Conservation (phyloP, 2,888 invertebrate species). For the Calliopum simillimum region DNA sequence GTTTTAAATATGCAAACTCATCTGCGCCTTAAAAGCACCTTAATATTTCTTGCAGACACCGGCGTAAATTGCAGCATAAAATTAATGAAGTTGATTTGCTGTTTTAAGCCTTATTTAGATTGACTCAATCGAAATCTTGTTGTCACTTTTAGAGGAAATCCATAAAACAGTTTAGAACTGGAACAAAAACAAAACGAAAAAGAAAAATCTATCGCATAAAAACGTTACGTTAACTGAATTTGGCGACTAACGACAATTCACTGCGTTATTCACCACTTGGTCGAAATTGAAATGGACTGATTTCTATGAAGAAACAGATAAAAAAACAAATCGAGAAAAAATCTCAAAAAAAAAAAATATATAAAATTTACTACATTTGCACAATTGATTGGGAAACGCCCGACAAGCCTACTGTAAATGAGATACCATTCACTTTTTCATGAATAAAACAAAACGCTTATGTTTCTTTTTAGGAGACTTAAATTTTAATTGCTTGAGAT, state of each 20-base stretch:
- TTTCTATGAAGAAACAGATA: background rate
- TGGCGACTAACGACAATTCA: background rate
- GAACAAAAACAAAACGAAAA: background rate
- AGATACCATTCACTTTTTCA: constrained; percentile 19
- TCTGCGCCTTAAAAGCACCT: too few species aligned
- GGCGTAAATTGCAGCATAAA: too few species aligned
- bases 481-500: too few species aligned
- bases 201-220: background rate
- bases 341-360: background rate
- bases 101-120: constrained; percentile 1
- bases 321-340: too few species aligned
- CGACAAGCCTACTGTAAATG: background rate
- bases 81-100: constrained; percentile 13
- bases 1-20: too few species aligned
- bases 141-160: constrained; percentile 4
- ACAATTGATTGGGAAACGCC: constrained; percentile 34
- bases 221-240: background rate
- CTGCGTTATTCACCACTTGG: background rate
- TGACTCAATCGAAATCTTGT: background rate
- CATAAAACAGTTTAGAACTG: background rate
- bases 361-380: constrained; percentile 10
- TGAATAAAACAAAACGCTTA: background rate
- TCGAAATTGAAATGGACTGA: background rate
- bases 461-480: too few species aligned
- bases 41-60: too few species aligned